Percentiles rank a stretch among this genome's conserved stretches.
These are phyloP conservation scores for Oscheius sp. DNA, from an alignment of 2,888 invertebrate genomes.

Conservation along the genomic window DNA sequence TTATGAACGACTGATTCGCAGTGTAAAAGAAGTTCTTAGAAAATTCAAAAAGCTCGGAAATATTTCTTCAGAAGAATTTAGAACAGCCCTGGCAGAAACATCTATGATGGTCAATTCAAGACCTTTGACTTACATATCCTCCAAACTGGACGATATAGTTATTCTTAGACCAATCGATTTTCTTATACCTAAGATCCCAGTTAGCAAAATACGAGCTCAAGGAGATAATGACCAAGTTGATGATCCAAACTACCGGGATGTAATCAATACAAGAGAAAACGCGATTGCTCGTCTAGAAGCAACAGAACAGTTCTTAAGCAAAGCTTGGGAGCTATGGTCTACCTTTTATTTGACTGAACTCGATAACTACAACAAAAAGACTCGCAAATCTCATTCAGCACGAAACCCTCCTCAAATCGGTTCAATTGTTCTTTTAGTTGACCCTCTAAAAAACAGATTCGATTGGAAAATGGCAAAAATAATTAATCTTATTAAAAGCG, in stretches of 20 bases:
- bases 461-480: constrained; percentile 20
- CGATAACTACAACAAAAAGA: background rate
- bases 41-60: background rate
- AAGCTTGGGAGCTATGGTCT: background rate
- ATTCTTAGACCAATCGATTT: constrained; percentile 17
- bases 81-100: constrained; percentile 15
- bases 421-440: background rate
- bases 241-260: background rate
- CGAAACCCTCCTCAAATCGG: background rate
- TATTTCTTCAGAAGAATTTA: background rate
- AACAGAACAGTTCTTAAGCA: background rate
- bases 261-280: background rate
- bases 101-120: constrained; percentile 26
- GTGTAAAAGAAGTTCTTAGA: constrained; percentile 21
- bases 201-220: background rate
- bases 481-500: background rate
- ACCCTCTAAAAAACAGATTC: background rate
- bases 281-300: background rate
- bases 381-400: background rate
- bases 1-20: constrained; percentile 24
- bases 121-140: constrained; percentile 16
- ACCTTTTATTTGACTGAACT: background rate
- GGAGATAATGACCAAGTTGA: background rate
- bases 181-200: background rate
- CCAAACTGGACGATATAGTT: background rate